Base-by-base conservation (phyloP, 2,113 vertebrate species). In the Neolamprologus modestus region DNA sequence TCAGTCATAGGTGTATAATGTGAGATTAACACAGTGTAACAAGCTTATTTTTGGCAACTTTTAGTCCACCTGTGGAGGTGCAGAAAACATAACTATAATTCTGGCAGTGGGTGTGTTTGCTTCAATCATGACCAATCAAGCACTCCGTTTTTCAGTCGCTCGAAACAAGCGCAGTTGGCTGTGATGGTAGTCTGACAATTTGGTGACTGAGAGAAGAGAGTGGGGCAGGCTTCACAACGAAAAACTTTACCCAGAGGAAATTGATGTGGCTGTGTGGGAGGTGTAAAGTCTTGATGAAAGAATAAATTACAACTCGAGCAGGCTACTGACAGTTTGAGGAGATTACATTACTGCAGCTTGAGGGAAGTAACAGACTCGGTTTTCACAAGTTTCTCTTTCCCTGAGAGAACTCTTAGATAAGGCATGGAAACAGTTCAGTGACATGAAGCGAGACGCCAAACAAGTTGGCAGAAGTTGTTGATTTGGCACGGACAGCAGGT, bases 301-400 rank as follows among this genome's bases (percentile, higher is more conserved):
- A 81, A 71, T 85, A 83, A 59, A 82, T 82, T 83, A 88, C 87
- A 83, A 50, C 42, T 26, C 3, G 28, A 86, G 68, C 21, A 52
- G 61, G 78, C 40, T 8, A 42, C 54, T 76, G 54, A 68, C 28
- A 21, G 42, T 28, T 76, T 83, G 26, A 85, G 82, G 80, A 82
- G 85, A 89, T 84, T 68, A 71, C 85, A 91, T 83, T 52, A 85
- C 55, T 59, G 71, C 78, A 78, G 84, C 85, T 80, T 63, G 80
- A 87, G 45, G 8, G 61, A 57, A 83, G 28, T 80, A 50, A 83
- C 40, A 81, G 73, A 82, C 78, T 87, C 35, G 50, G 83, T 90
- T 76, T 82, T 57, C 35, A 66, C 17, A 52, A 82, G 71, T 63
- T 94, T 57, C 52, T 63, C 53, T 37, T 9, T 33, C 90, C 90